Base-by-base conservation (phyloP, 2,113 vertebrate genomes). In the Struthio camelus region DNA sequence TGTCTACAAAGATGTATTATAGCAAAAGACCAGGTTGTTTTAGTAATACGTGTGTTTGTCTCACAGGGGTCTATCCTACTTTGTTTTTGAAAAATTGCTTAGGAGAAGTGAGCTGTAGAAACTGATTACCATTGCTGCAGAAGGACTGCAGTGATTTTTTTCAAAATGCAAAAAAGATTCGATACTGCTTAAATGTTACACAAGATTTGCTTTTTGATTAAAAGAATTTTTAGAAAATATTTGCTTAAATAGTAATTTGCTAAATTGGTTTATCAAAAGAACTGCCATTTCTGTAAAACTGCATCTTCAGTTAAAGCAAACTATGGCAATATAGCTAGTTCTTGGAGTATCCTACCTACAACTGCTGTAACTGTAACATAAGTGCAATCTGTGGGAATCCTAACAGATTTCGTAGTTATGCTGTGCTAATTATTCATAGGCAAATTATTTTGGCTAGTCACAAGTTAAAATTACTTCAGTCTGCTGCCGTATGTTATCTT, bases 251-350 rank as follows among this genome's bases (percentile, higher is more conserved):
- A 94, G 14, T 62, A 54, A 75, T 92, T 62, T 61, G 90, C 85
- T 91, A 93, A 96, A 51, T 88, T 93, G n/a, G 86, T 42, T 95
- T 59, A 80, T 40, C n/a, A 56, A 66, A 97, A 96, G 79, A 96
- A 90, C 50, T 96, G 59, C 69, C 64, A 61, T 93, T 95, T 81
- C 34, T 48, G 24, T 28, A 79, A 80, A 87, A 70, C 92, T 89
- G 54, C 54, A 46, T 93, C 80, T 95, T 85, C 75, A 84, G 20
- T 64, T 86, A 34, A 88, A 71, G 62, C 24, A 64, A 94, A 67
- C 80, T 85, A 66, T 67, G 93, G 40, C 58, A 80, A 82, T 34
- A 67, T 87, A 80, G 53, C 66, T 93, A 91, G 42, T 85, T 90
- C 66, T 72, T 85, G 85, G 46, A 88, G 50, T 85, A 71, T 73